A percentile compares a stretch with the other conserved stretches of the same genome.
Conservation (phyloP, 92 coral and sea anemone genomes). For the Zoanthus sociatus region DNA sequence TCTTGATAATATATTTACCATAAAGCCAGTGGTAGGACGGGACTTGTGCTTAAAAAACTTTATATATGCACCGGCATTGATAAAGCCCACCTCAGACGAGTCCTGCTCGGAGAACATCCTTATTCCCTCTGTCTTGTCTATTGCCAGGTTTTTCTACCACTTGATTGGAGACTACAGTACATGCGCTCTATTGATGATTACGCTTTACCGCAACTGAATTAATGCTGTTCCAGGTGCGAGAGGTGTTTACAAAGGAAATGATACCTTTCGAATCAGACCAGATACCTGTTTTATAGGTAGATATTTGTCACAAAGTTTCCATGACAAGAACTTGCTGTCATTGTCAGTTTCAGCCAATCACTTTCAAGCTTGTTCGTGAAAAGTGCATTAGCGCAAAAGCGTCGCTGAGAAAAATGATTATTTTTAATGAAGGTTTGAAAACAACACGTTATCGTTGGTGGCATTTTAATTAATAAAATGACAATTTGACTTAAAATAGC, state of each 20-base stretch:
- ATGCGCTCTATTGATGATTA: constrained; percentile 59
- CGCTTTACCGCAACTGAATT: constrained; percentile 64
- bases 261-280: constrained; percentile 63
- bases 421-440: constrained; percentile 43
- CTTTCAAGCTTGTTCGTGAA: constrained; percentile 15
- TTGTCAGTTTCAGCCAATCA: constrained; percentile 52
- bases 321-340: constrained; percentile 37
- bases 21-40: not conserved
- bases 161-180: constrained; percentile 67
- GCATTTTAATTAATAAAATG: constrained; percentile 66
- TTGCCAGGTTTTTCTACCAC: constrained; percentile 34
- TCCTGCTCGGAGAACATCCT: constrained; percentile 69
- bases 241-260: constrained; percentile 70
- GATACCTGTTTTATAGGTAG: constrained; percentile 66
- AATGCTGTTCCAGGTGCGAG: constrained; percentile 66
- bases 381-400: constrained; percentile 16
- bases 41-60: constrained; percentile 21
- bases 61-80: constrained; percentile 21
- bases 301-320: constrained; percentile 42
- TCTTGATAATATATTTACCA: constrained; percentile 54
- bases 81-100: constrained; percentile 28
- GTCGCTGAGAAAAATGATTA: constrained; percentile 5
- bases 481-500: constrained; percentile 57
- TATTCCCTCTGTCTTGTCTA: constrained; percentile 41
- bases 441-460: constrained; percentile 46